These are phyloP conservation scores for Ornithoptera alexandrae DNA, from an alignment of 2,888 invertebrate genomes.

Conservation along the genomic window DNA sequence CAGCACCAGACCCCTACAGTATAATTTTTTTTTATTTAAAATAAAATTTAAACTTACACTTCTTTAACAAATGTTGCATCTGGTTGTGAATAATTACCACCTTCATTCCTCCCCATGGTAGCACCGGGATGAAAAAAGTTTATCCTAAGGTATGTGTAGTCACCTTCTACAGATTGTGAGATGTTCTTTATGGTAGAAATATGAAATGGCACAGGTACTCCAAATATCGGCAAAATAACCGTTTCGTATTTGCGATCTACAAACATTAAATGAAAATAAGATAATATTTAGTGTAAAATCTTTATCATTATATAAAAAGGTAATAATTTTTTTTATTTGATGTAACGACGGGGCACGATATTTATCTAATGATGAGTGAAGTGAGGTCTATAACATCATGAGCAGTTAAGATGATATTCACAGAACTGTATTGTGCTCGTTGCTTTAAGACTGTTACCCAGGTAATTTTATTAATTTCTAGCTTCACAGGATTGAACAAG, in stretches of 20 bases:
- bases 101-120: constrained; percentile 96
- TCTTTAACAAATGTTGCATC: constrained; percentile 99
- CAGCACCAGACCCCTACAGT: background rate
- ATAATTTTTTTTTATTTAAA: constrained; percentile 4
- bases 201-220: constrained; percentile 97
- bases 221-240: constrained; percentile 98
- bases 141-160: constrained; percentile 98
- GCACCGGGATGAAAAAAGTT: constrained; percentile 99
- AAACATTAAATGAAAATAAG: constrained; percentile 32
- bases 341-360: background rate
- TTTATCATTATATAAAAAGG: background rate
- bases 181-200: constrained; percentile 99
- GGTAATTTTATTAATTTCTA: too few species aligned
- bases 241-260: constrained; percentile 98
- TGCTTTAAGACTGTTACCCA: too few species aligned
- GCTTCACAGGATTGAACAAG: too few species aligned
- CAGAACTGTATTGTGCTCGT: too few species aligned
- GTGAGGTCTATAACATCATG: too few species aligned
- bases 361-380: too few species aligned
- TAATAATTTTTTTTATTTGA: too few species aligned
- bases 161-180: constrained; percentile 98
- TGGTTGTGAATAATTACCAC: constrained; percentile 93
- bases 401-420: too few species aligned
- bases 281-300: background rate
- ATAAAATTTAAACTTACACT: constrained; percentile 83